Percentiles rank a stretch among this genome's conserved stretches.
Conservation (phyloP, 2,113 vertebrate genomes). For the Colinus virginianus region DNA sequence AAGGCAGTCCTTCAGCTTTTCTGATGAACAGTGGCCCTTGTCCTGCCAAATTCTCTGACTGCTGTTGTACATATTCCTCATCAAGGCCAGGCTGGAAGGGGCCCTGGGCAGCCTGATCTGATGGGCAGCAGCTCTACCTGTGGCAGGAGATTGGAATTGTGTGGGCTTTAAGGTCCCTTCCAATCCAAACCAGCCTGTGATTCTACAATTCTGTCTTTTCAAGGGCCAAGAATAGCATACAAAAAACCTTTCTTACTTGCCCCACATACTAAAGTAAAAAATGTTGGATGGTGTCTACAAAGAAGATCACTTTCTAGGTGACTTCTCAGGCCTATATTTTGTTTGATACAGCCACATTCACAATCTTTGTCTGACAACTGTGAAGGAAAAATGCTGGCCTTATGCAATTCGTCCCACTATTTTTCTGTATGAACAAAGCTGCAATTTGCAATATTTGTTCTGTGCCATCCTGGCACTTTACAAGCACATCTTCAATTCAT, state of each 20-base stretch:
- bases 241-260: background rate
- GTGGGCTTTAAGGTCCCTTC: background rate
- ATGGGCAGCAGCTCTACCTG: background rate
- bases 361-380: background rate
- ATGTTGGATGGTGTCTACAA: slow-evolving; percentile 13
- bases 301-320: background rate
- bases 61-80: background rate
- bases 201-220: background rate
- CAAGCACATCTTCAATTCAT: slow-evolving; percentile 36
- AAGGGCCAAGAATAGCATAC: background rate
- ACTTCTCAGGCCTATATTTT: background rate
- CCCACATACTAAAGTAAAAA: background rate
- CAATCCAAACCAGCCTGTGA: background rate
- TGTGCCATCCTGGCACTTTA: background rate
- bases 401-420: background rate
- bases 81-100: background rate
- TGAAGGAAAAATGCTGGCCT: background rate
- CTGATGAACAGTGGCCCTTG: background rate
- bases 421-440: background rate
- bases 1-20: background rate
- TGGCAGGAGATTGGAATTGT: background rate
- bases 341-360: background rate
- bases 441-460: slow-evolving; percentile 12
- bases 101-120: background rate
- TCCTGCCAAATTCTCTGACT: background rate